These are phyloP conservation scores for Cyclargus thomasi DNA, from an alignment of 1,140 invertebrate genomes.

Conservation along the genomic window DNA sequence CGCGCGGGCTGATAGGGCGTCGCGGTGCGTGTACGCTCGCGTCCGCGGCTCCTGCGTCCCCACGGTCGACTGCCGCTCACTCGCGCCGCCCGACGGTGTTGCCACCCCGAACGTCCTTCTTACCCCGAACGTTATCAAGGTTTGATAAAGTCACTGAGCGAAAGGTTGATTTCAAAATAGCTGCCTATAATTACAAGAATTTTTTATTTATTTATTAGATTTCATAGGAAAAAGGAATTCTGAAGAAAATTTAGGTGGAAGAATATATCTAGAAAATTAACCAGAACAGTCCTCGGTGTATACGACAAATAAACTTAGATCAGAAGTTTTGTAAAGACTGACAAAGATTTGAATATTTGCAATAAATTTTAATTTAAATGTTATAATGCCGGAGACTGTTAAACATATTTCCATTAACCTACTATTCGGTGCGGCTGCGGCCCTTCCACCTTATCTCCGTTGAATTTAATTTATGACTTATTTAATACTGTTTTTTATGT, in stretches of 20 bases:
- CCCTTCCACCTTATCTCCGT: background rate
- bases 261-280: too few relatives aligned
- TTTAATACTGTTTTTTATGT: background rate
- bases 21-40: slow-evolving; percentile 21
- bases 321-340: too few relatives aligned
- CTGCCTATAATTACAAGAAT: too few relatives aligned
- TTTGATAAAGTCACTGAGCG: too few relatives aligned
- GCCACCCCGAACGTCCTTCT: slow-evolving; percentile 20
- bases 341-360: background rate
- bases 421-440: background rate
- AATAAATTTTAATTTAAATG: background rate
- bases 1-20: background rate
- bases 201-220: too few relatives aligned
- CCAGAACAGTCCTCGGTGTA: too few relatives aligned
- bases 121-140: background rate
- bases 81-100: slow-evolving; percentile 33
- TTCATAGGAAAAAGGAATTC: too few relatives aligned
- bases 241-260: too few relatives aligned
- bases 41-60: slow-evolving; percentile 30
- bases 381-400: background rate
- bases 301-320: background rate
- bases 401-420: background rate
- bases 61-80: slow-evolving; percentile 55
- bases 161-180: too few relatives aligned
- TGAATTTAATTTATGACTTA: background rate